A percentile compares a stretch with the other conserved stretches of the same genome.
Conservation (phyloP, 2,113 vertebrate genomes). For the Aphelocoma coerulescens region DNA sequence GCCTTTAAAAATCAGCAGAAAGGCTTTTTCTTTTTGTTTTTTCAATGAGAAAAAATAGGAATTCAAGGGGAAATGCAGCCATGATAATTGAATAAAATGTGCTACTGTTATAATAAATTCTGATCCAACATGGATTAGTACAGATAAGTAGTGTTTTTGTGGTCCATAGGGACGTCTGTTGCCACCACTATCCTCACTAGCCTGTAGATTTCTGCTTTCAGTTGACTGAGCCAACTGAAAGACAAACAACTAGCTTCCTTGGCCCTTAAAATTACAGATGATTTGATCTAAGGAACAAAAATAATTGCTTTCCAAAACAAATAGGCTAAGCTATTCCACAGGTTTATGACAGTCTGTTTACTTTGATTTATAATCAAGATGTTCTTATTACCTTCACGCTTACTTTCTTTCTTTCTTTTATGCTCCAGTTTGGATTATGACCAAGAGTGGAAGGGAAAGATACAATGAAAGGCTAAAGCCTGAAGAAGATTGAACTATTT, state of each 20-base stretch:
- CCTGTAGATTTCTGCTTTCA: conserved; percentile 15
- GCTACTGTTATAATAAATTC: conserved; percentile 20
- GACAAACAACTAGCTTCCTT: not conserved
- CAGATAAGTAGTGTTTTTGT: not conserved
- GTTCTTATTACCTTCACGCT: conserved; percentile 27
- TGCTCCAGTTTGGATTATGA: not conserved
- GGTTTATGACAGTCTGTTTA: conserved; percentile 54
- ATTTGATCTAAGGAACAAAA: conserved; percentile 54
- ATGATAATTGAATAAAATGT: conserved; percentile 7
- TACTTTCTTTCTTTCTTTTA: conserved; percentile 11
- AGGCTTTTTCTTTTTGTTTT: not conserved
- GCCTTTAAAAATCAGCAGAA: not conserved
- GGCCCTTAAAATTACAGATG: conserved; percentile 15
- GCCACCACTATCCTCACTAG: not conserved
- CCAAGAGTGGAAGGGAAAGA: not conserved
- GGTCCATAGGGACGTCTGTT: not conserved
- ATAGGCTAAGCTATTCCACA: not conserved
- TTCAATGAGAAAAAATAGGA: not conserved
- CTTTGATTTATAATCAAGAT: conserved; percentile 57
- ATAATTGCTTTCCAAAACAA: conserved; percentile 52
- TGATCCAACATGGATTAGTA: conserved; percentile 6
- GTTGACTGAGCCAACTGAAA: conserved; percentile 13
- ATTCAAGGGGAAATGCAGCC: not conserved
- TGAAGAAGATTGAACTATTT: not conserved
- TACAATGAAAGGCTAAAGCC: not conserved